Percentiles rank a stretch among this genome's conserved stretches.
phyloP scores from a whole-genome alignment of 1,140 invertebrate species.

The Lordiphosa mommai region DNA sequence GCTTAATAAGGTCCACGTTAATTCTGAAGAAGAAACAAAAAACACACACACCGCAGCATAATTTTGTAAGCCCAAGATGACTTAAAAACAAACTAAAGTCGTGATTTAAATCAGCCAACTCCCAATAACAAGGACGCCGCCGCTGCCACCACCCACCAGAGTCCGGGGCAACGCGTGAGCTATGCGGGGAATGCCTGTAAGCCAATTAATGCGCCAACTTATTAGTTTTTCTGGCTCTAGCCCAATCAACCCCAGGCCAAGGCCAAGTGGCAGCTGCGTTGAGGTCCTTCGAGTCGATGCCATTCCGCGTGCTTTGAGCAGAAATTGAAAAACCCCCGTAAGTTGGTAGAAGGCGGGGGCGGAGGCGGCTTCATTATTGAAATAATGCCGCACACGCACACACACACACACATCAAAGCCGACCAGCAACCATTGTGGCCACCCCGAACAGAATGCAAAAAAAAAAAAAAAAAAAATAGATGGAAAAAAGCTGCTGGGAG shows the following conservation, averaged over 20 bases:
- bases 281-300: conserved; percentile 21
- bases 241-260: conserved; percentile 2
- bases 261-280: background rate
- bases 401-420: conserved; percentile 42
- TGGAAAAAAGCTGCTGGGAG: conserved; percentile 20
- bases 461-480: background rate
- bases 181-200: conserved; percentile 62
- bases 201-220: conserved; percentile 74
- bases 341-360: background rate
- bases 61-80: no score
- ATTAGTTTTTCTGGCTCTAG: conserved; percentile 55
- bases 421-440: conserved; percentile 66
- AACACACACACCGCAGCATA: no score
- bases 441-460: conserved; percentile 39
- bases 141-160: conserved; percentile 8
- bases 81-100: no score
- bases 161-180: conserved; percentile 19
- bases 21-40: no score
- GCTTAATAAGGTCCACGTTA: no score
- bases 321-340: conserved; percentile 27
- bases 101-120: conserved; percentile 5
- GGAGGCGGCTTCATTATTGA: conserved; percentile 62
- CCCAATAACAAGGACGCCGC: no score
- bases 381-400: conserved; percentile 42
- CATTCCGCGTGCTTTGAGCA: conserved; percentile 54